phyloP scores from a whole-genome alignment of 2,113 vertebrate species.

The Chrysochloris asiatica region DNA sequence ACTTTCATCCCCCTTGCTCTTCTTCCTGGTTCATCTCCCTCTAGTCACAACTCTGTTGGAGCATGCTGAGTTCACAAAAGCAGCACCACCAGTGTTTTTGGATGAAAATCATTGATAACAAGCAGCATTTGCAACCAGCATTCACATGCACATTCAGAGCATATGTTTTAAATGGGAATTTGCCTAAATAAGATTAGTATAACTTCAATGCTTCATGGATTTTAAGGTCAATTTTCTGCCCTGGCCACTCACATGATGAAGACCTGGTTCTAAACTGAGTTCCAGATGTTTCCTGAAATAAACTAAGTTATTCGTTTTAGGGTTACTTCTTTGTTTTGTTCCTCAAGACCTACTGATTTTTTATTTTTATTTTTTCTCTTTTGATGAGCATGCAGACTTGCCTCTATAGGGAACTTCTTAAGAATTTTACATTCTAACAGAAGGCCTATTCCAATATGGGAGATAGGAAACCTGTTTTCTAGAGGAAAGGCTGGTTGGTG shows the following conservation, averaged over 20 bases:
- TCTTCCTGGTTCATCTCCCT: too few relatives aligned
- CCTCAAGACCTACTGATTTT: slow-evolving; percentile 58
- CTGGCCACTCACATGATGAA: neutral
- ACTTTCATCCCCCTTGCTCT: neutral
- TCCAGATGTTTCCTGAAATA: slow-evolving; percentile 55
- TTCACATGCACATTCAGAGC: neutral
- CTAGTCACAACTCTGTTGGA: too few relatives aligned
- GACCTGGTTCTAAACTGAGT: neutral
- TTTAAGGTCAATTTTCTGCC: slow-evolving; percentile 52
- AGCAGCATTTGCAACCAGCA: neutral
- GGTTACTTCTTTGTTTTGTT: slow-evolving; percentile 66
- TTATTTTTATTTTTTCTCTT: neutral
- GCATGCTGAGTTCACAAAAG: too few relatives aligned
- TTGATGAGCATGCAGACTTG: neutral
- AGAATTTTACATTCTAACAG: slow-evolving; percentile 17
- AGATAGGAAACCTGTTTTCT: neutral
- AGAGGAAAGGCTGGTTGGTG: neutral
- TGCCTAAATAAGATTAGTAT: neutral
- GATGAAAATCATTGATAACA: neutral
- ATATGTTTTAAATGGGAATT: slow-evolving; percentile 16
- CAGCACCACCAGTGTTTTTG: too few relatives aligned
- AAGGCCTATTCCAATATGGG: slow-evolving; percentile 23
- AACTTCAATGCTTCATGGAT: neutral
- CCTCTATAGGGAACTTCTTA: slow-evolving; percentile 4
- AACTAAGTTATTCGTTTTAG: slow-evolving; percentile 66